Evolutionary conservation across 2,888 invertebrate genomes (phyloP), one percentile per base, ranked within the genome.

Genomic region (Aromia moschata): DNA sequence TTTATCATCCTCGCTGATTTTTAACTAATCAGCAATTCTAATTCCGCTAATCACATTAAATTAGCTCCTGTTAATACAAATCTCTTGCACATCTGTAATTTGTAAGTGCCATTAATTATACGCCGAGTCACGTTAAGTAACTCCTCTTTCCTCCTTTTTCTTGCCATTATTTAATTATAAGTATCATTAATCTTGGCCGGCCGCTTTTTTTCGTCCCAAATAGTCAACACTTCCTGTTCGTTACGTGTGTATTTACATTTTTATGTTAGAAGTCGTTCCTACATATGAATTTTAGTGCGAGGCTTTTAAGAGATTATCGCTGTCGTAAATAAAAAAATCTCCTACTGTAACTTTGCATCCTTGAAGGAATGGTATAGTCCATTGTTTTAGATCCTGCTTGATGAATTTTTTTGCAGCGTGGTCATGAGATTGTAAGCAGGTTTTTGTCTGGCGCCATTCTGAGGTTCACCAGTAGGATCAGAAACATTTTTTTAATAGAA

Each of bases 161-260:
- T 33, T 11, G 2, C 11, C 43, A 43, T 43, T 43, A 18, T 14
- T 43, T 43, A 43, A 43, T 43, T 43, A 43, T 25, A 43, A 43
- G 43, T 20, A 43, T 7, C 43, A 43, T 43, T 43, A 43, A 43
- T 43, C 43, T 18, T 43, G 25, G 10, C n/a, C n/a, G 14, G 4
- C 25, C 20, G 18, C 12, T 43, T 14, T 43, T 43, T 17, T 43
- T 43, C n/a, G n/a, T n/a, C n/a, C n/a, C 14, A 43, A 25, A 43
- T 43, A 43, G 25, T 20, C 12, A 43, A 43, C 43, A 14, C 43
- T 43, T 43, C 43, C 43, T 17, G 20, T 20, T 20, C 11, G 20
- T 20, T 43, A n/a, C 16, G 18, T 18, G n/a, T n/a, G n/a, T n/a
- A n/a, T n/a, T 40, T 17, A 40, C 25, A 25, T 25, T 25, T 25